Evolutionary conservation across 2,113 vertebrate species (phyloP).

Genomic region (Solea senegalensis): DNA sequence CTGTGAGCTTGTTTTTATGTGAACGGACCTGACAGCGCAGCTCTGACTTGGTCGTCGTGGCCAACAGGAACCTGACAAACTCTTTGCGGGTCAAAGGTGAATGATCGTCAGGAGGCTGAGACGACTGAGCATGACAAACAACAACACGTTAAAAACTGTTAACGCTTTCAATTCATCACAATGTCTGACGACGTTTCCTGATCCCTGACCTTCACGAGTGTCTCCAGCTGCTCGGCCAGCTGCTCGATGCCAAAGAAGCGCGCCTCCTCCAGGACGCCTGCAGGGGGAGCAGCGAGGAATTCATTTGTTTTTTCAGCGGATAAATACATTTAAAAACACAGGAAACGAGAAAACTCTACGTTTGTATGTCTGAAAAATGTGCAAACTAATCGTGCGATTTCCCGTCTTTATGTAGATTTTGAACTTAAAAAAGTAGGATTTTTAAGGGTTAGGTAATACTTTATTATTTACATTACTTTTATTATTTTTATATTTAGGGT

Average conservation of each 20-base stretch:
- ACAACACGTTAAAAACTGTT: too few species aligned
- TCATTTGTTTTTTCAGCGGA: not conserved
- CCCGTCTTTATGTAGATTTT: too few species aligned
- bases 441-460: too few species aligned
- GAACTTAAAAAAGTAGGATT: too few species aligned
- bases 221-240: slow-evolving; percentile 90
- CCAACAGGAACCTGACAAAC: slow-evolving; percentile 91
- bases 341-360: not conserved
- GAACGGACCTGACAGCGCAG: slow-evolving; percentile 90
- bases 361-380: not conserved
- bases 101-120: slow-evolving; percentile 92
- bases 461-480: too few species aligned
- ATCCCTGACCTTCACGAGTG: slow-evolving; percentile 88
- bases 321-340: not conserved
- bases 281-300: not conserved
- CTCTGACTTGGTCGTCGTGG: slow-evolving; percentile 94
- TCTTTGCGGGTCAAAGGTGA: slow-evolving; percentile 94
- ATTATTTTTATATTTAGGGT: too few species aligned
- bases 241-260: slow-evolving; percentile 95
- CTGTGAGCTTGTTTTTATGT: too few species aligned
- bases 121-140: slow-evolving; percentile 79
- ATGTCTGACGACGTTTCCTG: too few species aligned
- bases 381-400: too few species aligned
- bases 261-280: slow-evolving; percentile 94
- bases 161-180: not conserved